Evolutionary conservation across 53 echinoderm and acorn worm species (phyloP), one percentile per base, ranked within the genome.

Genomic region (Glandiceps talaboti): DNA sequence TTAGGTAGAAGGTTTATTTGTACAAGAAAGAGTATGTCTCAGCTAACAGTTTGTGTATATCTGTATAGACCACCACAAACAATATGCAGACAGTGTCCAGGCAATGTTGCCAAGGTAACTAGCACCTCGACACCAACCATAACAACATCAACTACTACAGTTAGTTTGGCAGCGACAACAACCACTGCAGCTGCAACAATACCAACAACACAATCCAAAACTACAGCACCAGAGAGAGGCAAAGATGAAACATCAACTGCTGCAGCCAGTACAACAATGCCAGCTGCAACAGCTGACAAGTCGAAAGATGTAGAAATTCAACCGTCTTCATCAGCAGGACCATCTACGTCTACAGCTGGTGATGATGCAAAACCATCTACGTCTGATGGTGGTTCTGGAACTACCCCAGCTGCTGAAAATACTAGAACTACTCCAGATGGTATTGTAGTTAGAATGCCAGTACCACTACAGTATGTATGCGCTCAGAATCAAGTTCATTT

Each of bases 71-170:
- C 64, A 29, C 77, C 84, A 33, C 78, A 26, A 1, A 73, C 78
- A 26, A 29, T 31, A 0, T 90, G 90, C 77, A 84, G 85, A 28
- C 90, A 90, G 32, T 90, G 90, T 73, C 90, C 90, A 20, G 82
- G 80, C 74, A 84, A 90, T 45, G 64, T 45, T 12, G 20, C 6
- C 20, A 45, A 12, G 64, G 20, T 20, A 45, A n/a, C n/a, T n/a
- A n/a, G n/a, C n/a, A n/a, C n/a, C n/a, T n/a, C n/a, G n/a, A n/a
- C n/a, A n/a, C n/a, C n/a, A n/a, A n/a, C n/a, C n/a, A n/a, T n/a
- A n/a, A n/a, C n/a, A n/a, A n/a, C n/a, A n/a, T n/a, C n/a, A n/a
- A n/a, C n/a, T n/a, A n/a, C n/a, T n/a, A n/a, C n/a, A n/a, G n/a
- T n/a, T n/a, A n/a, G n/a, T n/a, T n/a, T n/a, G n/a, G 64, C 64